Evolutionary conservation across 2,113 vertebrate species (phyloP).

Genomic region (Pyxicephalus adspersus): DNA sequence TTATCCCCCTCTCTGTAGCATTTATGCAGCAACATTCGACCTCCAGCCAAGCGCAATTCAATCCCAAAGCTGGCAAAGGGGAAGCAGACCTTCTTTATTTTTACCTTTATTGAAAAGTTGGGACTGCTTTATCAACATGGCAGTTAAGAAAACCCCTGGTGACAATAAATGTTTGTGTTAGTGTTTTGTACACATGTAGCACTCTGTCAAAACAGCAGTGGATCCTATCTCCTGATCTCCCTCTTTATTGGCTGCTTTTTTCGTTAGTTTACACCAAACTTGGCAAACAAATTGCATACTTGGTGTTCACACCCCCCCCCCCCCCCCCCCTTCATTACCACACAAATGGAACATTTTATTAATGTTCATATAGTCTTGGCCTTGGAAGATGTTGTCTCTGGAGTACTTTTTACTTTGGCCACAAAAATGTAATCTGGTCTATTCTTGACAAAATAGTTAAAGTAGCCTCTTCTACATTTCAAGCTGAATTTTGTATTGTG

Average conservation of each 20-base stretch:
- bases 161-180: not conserved
- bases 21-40: constrained; percentile 2
- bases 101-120: not conserved
- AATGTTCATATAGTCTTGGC: not conserved
- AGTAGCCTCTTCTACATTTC: too few relatives aligned
- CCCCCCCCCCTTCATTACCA: constrained; percentile 56
- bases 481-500: too few relatives aligned
- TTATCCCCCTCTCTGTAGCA: not conserved
- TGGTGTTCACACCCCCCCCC: constrained; percentile 39
- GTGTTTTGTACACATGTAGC: constrained; percentile 29
- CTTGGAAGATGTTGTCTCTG: too few relatives aligned
- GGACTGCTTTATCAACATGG: not conserved
- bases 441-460: too few relatives aligned
- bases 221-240: constrained; percentile 34
- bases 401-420: too few relatives aligned
- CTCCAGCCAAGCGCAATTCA: constrained; percentile 3
- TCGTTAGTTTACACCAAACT: constrained; percentile 24
- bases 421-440: too few relatives aligned
- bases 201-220: constrained; percentile 28
- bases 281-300: constrained; percentile 3
- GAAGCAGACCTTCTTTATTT: not conserved
- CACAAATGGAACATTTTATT: constrained; percentile 1
- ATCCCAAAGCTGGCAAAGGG: not conserved
- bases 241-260: constrained; percentile 23
- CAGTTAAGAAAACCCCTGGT: constrained; percentile 11